phyloP scores from a whole-genome alignment of 2,113 vertebrate genomes.

The Takifugu bimaculatus region DNA sequence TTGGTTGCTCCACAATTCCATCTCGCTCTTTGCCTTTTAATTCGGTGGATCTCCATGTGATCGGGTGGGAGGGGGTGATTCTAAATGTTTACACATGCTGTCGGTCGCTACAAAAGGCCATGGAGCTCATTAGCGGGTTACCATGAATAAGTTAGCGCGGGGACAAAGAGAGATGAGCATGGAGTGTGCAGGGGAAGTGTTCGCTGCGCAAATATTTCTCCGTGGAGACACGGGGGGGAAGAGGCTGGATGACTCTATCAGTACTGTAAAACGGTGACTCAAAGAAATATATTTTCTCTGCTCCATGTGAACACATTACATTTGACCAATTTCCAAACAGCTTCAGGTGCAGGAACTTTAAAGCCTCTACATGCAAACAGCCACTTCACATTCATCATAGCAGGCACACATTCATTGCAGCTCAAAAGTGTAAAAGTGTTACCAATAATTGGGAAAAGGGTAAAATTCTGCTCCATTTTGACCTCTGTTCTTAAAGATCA shows the following conservation, averaged over 20 bases:
- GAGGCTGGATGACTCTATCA: slow-evolving; percentile 14
- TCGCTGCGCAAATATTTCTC: slow-evolving; percentile 50
- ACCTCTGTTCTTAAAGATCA: slow-evolving; percentile 20
- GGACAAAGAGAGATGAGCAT: slow-evolving; percentile 42
- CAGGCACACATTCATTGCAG: too few species aligned
- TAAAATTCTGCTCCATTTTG: slow-evolving; percentile 9
- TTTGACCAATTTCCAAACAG: too few species aligned
- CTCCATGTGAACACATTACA: too few species aligned
- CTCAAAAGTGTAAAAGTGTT: too few species aligned
- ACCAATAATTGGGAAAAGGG: not conserved
- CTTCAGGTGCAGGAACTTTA: too few species aligned
- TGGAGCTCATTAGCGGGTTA: slow-evolving; percentile 52
- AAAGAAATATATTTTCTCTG: too few species aligned
- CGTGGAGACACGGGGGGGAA: slow-evolving; percentile 28
- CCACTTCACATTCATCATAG: too few species aligned
- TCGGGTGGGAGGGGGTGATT: slow-evolving; percentile 30
- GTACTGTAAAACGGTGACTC: too few species aligned
- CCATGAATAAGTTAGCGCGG: slow-evolving; percentile 55
- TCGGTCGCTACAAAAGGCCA: slow-evolving; percentile 46
- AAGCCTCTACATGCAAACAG: too few species aligned
- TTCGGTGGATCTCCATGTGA: slow-evolving; percentile 39
- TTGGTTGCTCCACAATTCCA: slow-evolving; percentile 49
- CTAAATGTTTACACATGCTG: slow-evolving; percentile 66
- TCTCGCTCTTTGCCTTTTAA: slow-evolving; percentile 62
- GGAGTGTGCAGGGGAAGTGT: slow-evolving; percentile 37